Evolutionary conservation across 2,888 invertebrate genomes (phyloP).

Genomic region (Archips crataeganus): DNA sequence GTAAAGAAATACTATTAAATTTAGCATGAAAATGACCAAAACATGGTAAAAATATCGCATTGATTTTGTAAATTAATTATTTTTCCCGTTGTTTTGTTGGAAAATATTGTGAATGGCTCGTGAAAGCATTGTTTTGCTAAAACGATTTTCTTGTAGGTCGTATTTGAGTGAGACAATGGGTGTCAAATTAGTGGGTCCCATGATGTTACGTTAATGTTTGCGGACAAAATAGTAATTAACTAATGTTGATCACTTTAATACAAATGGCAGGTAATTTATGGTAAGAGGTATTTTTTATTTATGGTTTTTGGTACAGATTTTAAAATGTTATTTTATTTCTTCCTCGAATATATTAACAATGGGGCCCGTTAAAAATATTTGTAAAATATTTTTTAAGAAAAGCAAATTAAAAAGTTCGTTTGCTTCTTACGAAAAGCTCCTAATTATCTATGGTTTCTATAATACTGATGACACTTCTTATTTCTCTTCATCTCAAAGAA

Average conservation of each 20-base stretch:
- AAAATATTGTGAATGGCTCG: constrained; percentile 7
- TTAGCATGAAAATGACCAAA: neutral
- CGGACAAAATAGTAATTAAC: neutral
- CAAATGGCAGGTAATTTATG: too few relatives aligned
- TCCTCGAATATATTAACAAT: too few relatives aligned
- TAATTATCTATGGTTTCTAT: too few relatives aligned
- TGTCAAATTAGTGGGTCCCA: constrained; percentile 22
- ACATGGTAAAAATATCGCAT: neutral
- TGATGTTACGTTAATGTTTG: constrained; percentile 8
- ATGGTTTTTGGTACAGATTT: too few relatives aligned
- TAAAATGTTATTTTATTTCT: too few relatives aligned
- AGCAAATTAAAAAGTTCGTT: too few relatives aligned
- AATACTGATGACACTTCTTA: too few relatives aligned
- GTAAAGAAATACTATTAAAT: neutral
- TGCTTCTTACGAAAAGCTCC: too few relatives aligned
- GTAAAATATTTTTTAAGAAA: too few relatives aligned
- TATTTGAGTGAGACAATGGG: constrained; percentile 31
- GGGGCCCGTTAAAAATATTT: too few relatives aligned
- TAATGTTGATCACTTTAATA: neutral
- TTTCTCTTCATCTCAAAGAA: too few relatives aligned
- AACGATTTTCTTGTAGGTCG: constrained; percentile 22
- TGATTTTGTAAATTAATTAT: constrained; percentile 6
- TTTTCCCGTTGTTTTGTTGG: neutral
- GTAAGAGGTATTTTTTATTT: neutral
- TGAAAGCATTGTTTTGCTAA: constrained; percentile 10